Conservation (phyloP, 2,888 invertebrate genomes). For the Abscondita cerata region DNA sequence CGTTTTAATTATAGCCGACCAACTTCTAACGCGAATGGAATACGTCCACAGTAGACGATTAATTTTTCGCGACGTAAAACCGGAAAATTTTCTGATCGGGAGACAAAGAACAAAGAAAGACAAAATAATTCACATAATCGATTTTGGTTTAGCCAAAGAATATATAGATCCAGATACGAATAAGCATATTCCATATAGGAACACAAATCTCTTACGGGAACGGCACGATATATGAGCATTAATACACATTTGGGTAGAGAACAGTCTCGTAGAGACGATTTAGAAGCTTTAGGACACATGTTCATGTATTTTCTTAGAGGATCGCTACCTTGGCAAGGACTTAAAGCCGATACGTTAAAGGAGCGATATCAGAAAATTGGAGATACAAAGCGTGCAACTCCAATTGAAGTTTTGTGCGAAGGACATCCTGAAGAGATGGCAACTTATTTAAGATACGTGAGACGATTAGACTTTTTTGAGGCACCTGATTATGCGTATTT, state of each 20-base stretch:
- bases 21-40: slow-evolving; percentile 92
- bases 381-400: slow-evolving; percentile 97
- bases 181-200: slow-evolving; percentile 99
- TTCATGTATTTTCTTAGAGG: slow-evolving; percentile 99
- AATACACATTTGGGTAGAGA: slow-evolving; percentile 99
- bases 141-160: slow-evolving; percentile 99
- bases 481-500: slow-evolving; percentile 99
- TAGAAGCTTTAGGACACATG: slow-evolving; percentile 99
- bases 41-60: slow-evolving; percentile 99
- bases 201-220: slow-evolving; percentile 99
- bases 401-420: slow-evolving; percentile 91
- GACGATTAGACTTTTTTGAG: slow-evolving; percentile 99
- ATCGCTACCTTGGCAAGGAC: slow-evolving; percentile 99
- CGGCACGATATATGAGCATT: slow-evolving; percentile 99
- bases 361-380: slow-evolving; percentile 99
- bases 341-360: slow-evolving; percentile 99
- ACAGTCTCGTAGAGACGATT: slow-evolving; percentile 98
- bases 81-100: slow-evolving; percentile 99
- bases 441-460: slow-evolving; percentile 95
- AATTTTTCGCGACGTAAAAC: slow-evolving; percentile 99
- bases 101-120: slow-evolving; percentile 96
- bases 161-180: slow-evolving; percentile 99
- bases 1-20: slow-evolving; percentile 75
- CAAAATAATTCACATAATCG: slow-evolving; percentile 99
- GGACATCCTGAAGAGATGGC: slow-evolving; percentile 95